Evolutionary conservation across 2,113 vertebrate species (phyloP), one percentile per base, ranked within the genome.

Genomic region (Aptenodytes patagonicus): DNA sequence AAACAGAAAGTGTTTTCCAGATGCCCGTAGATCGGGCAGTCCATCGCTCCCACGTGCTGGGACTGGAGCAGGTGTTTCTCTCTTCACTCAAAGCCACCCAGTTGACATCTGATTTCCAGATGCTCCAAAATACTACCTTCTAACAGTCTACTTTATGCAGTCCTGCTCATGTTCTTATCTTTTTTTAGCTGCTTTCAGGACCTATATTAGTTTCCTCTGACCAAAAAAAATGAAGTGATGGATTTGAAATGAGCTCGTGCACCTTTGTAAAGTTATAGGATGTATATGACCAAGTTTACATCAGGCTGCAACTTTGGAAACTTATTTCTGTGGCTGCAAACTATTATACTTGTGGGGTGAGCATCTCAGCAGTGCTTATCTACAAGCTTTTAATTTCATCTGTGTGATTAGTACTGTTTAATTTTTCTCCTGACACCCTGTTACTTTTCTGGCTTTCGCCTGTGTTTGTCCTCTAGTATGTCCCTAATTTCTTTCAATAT

Each of bases 401-500:
- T 86, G 4, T 46, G 40, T 77, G 58, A 88, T 91, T 65, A 90
- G 20, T 47, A 76, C 40, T 40, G n/a, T 58, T 90, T 69, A 42
- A 34, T 92, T 90, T 86, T 90, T 78, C 32, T 83, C n/a, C n/a
- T 70, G 71, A 54, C 34, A 36, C 7, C 46, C 36, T 83, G 26
- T 77, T 88, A 83, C 25, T 90, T 96, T 76, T 92, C 58, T 88
- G 28, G 49, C 49, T 92, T 85, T 90, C 49, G 54, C 49, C 19
- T 86, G 60, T 62, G 38, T 73, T 91, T 79, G 44, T 95, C 86
- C 58, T 80, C n/a, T 73, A 12, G 3, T 52, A 82, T 72, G 68
- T 57, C 66, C 25, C 44, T 85, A 72, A 88, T 91, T 94, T 95
- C 79, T 92, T 94, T 85, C 36, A 34, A 61, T 90, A 90, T 70